Evolutionary conservation across 2,113 vertebrate genomes (phyloP), one percentile per base, ranked within the genome.

Genomic region (Phaethornis superciliosus): DNA sequence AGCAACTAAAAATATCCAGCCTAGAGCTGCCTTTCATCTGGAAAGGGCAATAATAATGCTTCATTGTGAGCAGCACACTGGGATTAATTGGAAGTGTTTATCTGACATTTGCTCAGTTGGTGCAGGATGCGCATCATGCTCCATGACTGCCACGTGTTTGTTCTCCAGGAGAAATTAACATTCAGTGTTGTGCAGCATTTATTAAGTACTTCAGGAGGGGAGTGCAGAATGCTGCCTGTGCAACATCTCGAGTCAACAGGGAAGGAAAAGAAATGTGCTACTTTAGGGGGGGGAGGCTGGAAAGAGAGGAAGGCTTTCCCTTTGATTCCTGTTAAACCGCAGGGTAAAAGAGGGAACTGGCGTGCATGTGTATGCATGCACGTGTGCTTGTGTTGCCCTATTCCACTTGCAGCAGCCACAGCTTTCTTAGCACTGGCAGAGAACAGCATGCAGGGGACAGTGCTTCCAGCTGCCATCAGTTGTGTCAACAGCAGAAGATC

Each of bases 61-160:
- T 69, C 46, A 4, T 7, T 42, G 8, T 1, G 15, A 77, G 84
- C 14, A 5, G 7, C 35, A 22, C 10, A 3, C 27, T 49, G 51
- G 87, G n/a, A n/a, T 71, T 60, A 75, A 52, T 3, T 75, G 81
- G 51, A 20, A 30, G 37, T 7, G 71, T 15, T 1, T 74, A 12
- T 15, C 52, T 49, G 56, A 59, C 67, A 13, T 47, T 64, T 47
- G 42, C 72, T 89, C 2, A 0, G 30, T 46, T 37, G 77, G 52
- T 32, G 56, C 69, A 28, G 46, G 0, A 0, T 11, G 28, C 1
- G 6, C 58, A 3, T 59, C 4, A 1, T 47, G 21, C 67, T 52
- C 74, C 33, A 68, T 0, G 2, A 46, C 9, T 15, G 24, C 70
- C 74, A 27, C 0, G 1, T 22, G 37, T 40, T 46, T 46, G 15